Conservation (phyloP, 2,113 vertebrate genomes). For the Hippocampus mohnikei region DNA sequence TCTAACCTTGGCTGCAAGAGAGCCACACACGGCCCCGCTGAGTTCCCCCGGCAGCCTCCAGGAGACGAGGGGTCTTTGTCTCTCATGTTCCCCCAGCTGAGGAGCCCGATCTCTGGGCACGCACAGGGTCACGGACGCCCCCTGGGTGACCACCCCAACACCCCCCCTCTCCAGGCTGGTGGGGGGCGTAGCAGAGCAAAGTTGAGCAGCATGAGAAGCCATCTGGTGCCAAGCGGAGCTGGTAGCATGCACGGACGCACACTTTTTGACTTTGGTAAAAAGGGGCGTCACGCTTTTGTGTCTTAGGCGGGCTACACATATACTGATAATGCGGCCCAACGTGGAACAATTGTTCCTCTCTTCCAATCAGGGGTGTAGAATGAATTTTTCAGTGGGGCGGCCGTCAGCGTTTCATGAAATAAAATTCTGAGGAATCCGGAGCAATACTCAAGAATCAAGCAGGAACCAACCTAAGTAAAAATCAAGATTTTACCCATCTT, state of each 20-base stretch:
- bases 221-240: conserved; percentile 67
- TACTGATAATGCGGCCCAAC: neutral
- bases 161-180: conserved; percentile 29
- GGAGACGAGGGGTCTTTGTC: conserved; percentile 63
- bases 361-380: too few relatives aligned
- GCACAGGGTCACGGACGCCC: conserved; percentile 48
- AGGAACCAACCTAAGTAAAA: too few relatives aligned
- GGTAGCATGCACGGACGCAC: neutral
- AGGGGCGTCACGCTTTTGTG: neutral
- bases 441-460: too few relatives aligned
- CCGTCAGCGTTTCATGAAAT: too few relatives aligned
- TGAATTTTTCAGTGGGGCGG: too few relatives aligned
- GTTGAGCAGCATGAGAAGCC: conserved; percentile 63
- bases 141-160: conserved; percentile 31
- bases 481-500: too few relatives aligned
- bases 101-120: conserved; percentile 63
- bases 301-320: conserved; percentile 4
- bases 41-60: conserved; percentile 55
- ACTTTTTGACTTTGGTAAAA: conserved; percentile 33
- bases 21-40: conserved; percentile 51
- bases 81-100: conserved; percentile 58
- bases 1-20: conserved; percentile 72
- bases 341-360: too few relatives aligned
- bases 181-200: conserved; percentile 42
- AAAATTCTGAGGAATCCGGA: too few relatives aligned